phyloP scores from a whole-genome alignment of 2,888 invertebrate species.

The Conistra vaccinii region DNA sequence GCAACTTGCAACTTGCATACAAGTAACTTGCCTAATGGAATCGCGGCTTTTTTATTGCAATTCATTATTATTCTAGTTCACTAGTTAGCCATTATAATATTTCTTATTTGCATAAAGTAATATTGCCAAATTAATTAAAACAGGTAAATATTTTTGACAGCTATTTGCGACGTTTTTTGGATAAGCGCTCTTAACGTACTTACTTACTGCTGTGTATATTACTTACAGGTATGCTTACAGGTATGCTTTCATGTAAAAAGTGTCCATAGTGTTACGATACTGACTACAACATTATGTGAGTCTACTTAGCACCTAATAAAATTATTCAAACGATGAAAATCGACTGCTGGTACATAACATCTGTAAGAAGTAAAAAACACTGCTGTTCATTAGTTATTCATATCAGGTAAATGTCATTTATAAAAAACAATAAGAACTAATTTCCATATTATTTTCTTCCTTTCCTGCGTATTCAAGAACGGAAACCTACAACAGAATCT shows the following conservation, averaged over 20 bases:
- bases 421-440: slow-evolving; percentile 63
- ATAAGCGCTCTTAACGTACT: no score
- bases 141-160: no score
- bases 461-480: slow-evolving; percentile 13
- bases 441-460: slow-evolving; percentile 59
- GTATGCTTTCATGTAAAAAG: background rate
- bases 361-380: slow-evolving; percentile 15
- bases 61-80: no score
- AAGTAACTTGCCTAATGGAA: no score
- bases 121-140: no score
- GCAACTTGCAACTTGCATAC: no score
- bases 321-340: background rate
- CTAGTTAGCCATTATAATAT: no score
- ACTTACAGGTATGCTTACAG: background rate
- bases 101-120: no score
- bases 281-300: background rate
- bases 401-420: slow-evolving; percentile 60
- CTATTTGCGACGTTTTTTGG: no score
- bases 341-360: background rate
- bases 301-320: background rate
- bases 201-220: background rate
- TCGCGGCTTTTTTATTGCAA: no score
- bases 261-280: no score
- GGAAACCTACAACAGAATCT: background rate
- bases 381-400: slow-evolving; percentile 54